phyloP scores from a whole-genome alignment of 2,113 vertebrate species.

The Elgaria multicarinata region DNA sequence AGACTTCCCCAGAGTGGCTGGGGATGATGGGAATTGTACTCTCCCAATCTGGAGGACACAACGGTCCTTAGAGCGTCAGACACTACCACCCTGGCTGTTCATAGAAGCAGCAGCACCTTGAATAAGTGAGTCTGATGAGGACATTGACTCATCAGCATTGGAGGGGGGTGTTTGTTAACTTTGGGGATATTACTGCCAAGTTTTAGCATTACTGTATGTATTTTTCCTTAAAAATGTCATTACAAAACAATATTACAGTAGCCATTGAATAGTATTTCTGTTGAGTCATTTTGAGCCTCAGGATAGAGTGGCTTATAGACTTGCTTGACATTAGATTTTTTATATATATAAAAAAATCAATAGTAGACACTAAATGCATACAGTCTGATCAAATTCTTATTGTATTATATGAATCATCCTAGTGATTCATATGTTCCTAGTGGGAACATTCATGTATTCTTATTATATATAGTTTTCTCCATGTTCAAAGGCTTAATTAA shows the following conservation, averaged over 20 bases:
- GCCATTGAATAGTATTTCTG: background rate
- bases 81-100: background rate
- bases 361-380: background rate
- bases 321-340: background rate
- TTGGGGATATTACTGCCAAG: background rate
- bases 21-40: background rate
- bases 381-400: conserved; percentile 2
- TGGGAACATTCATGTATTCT: background rate
- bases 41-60: background rate
- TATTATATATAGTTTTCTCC: conserved; percentile 22
- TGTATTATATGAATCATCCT: conserved; percentile 8
- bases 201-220: background rate
- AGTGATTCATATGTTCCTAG: conserved; percentile 12
- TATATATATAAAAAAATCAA: too few relatives aligned
- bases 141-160: background rate
- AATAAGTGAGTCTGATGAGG: background rate
- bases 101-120: background rate
- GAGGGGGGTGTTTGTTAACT: background rate
- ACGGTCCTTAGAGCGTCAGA: background rate
- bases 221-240: background rate
- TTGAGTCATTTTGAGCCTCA: rapidly evolving
- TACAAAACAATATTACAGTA: background rate
- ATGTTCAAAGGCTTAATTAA: conserved; percentile 28
- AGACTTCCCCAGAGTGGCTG: background rate
- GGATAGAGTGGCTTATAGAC: background rate